Base-by-base conservation (phyloP, 2,797 vertebrate genomes). In the Thalassophryne amazonica region DNA sequence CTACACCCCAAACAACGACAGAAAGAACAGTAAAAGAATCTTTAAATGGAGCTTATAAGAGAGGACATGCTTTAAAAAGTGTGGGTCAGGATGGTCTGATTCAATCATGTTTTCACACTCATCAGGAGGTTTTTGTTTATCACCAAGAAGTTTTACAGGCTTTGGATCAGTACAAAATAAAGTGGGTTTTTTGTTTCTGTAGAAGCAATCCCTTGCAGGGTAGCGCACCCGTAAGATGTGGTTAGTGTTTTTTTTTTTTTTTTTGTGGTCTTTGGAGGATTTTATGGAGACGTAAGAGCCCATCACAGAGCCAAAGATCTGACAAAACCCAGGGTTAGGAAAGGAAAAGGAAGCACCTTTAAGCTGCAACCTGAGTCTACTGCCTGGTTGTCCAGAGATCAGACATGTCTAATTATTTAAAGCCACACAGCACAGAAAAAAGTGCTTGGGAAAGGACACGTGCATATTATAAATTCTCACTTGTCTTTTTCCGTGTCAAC, bases 51-150 rank as follows among this genome's bases (percentile, higher is more conserved):
- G 25, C 50, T 50, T 24, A 47, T 10, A 59, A 46, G 21, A 46
- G 14, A 58, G 24, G 40, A 66, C 62, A 41, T 50, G 22, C 72
- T 80, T 78, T 69, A 64, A 57, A 78, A 53, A 15, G 2, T 63
- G 47, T 35, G 59, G 56, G 32, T 21, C 57, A 0, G 62, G 59
- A 34, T 35, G 66, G 48, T 71, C 60, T 78, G 67, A 65, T 6
- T 69, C 41, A 20, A 6, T 9, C 5, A 2, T 37, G 43, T 47
- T 68, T 73, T 69, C 40, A 13, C 49, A 50, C 65, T 56, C 61
- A 62, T 80, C 84, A 80, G 60, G 50, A 74, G 53, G n/a, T 60
- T 69, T 64, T 73, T 76, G 64, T 67, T 80, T 78, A 79, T 78
- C 60, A 75, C 30, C 31, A 36, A 64, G 35, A 36, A 70, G n/a